These are phyloP conservation scores for Cyanistes caeruleus DNA, from an alignment of 2,113 vertebrate species.

Conservation along the genomic window DNA sequence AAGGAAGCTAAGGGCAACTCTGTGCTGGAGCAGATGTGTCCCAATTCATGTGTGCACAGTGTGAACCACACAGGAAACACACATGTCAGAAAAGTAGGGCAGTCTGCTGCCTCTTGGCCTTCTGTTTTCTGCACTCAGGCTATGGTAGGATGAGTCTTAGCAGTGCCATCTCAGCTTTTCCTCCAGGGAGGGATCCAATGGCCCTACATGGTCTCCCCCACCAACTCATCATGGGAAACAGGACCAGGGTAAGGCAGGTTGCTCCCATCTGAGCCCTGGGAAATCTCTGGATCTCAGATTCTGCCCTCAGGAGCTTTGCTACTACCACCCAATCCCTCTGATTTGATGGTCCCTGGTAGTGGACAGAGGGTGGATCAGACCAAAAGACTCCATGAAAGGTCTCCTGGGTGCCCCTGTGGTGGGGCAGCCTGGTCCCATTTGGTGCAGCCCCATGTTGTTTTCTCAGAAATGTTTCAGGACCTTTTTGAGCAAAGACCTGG, in stretches of 20 bases:
- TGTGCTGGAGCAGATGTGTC: rapidly evolving
- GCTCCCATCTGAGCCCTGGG: background rate
- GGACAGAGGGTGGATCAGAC: background rate
- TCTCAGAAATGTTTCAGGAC: background rate
- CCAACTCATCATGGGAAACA: background rate
- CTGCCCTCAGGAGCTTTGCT: background rate
- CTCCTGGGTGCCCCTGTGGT: background rate
- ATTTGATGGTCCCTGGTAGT: background rate
- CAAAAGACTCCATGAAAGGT: background rate
- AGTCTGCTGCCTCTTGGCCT: background rate
- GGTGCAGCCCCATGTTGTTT: background rate
- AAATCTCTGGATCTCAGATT: background rate
- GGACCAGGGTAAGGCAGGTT: background rate
- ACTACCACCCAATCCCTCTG: background rate
- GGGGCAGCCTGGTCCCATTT: background rate
- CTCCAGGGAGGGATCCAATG: background rate
- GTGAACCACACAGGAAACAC: conserved; percentile 21
- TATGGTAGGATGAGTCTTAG: background rate
- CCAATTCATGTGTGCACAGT: background rate
- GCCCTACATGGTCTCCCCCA: background rate
- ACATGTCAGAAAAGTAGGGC: background rate
- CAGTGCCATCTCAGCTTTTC: background rate
- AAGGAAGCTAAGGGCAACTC: background rate
- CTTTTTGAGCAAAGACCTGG: rapidly evolving
- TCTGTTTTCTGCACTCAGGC: rapidly evolving